phyloP scores from a whole-genome alignment of 2,888 invertebrate genomes.

The Euphydryas editha region DNA sequence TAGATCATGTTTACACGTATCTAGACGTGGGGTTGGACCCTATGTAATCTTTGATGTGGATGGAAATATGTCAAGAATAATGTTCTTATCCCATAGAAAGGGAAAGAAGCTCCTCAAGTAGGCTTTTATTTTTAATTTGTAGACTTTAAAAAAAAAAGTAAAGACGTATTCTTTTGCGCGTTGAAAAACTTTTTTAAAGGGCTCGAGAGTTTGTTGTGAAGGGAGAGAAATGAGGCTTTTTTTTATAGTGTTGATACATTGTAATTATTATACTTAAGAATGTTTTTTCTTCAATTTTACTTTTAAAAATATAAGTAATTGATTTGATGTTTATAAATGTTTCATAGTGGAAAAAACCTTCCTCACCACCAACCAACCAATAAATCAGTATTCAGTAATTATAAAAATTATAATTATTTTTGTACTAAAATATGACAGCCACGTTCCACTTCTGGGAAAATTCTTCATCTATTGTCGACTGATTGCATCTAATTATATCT shows the following conservation, averaged over 20 bases:
- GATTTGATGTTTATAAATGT: no score
- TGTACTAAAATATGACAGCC: no score
- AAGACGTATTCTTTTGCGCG: not conserved
- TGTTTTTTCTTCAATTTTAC: not conserved
- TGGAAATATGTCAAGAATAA: constrained; percentile 25
- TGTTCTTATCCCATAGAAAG: constrained; percentile 12
- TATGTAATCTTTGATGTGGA: constrained; percentile 22
- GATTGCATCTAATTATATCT: no score
- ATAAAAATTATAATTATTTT: no score
- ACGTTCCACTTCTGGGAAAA: no score
- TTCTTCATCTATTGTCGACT: no score
- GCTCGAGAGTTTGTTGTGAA: not conserved
- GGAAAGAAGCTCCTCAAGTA: constrained; percentile 4
- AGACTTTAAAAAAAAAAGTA: not conserved
- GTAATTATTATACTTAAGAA: not conserved
- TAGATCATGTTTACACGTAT: not conserved
- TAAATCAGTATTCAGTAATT: no score
- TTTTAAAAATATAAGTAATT: no score
- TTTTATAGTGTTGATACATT: constrained; percentile 1
- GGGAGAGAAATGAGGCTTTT: not conserved
- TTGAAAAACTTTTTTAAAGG: not conserved
- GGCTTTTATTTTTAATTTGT: constrained; percentile 13
- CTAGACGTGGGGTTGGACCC: constrained; percentile 7
- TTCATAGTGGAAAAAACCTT: no score
- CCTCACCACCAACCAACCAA: no score